Base-by-base conservation (phyloP, 2,888 invertebrate species). In the Adineta ricciae region DNA sequence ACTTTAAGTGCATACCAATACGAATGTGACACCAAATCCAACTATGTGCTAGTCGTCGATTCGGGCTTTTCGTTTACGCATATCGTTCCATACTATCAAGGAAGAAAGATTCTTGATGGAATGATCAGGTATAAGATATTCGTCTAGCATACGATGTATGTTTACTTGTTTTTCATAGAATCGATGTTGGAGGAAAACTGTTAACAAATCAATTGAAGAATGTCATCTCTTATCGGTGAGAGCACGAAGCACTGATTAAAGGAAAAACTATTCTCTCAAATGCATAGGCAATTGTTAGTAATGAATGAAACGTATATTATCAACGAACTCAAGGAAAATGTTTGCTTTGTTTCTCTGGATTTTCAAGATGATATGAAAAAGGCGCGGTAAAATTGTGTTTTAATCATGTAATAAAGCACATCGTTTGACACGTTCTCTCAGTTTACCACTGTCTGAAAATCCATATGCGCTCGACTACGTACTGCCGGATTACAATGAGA, bases 281-380 rank as follows among this genome's bases (percentile, higher is more conserved):
- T 41, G 46, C 41, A 24, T 41, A 92, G 95, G 73, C 97, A 98
- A 89, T 91, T 98, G 82, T 96, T 99, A 92, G 97, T 99, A 0
- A 96, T 97, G 96, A 97, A 98, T 89, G 99, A 99, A 91, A 96
- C 97, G 0, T 96, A 95, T 91, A 96, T 99, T 0, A 96, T 99
- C 83, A 99, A 99, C 91, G 97, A 99, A 91, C 95, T 94, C 0
- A 99, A 99, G 90, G 99, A 99, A 91, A 98, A 99, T 90, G 93
- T 95, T 0, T 98, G 98, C 90, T 99, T 94, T 91, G 96, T 98
- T 0, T 94, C 97, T 0, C 92, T 93, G 87, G 92, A 97, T 89
- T 96, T 96, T 88, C 93, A 93, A 88, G 91, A 91, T 36, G 96
- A 97, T 88, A 90, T 91, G 89, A 87, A 88, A 24, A 88, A 87